These are phyloP conservation scores for Anolis sagrei DNA, from an alignment of 2,113 vertebrate species.

Conservation along the genomic window DNA sequence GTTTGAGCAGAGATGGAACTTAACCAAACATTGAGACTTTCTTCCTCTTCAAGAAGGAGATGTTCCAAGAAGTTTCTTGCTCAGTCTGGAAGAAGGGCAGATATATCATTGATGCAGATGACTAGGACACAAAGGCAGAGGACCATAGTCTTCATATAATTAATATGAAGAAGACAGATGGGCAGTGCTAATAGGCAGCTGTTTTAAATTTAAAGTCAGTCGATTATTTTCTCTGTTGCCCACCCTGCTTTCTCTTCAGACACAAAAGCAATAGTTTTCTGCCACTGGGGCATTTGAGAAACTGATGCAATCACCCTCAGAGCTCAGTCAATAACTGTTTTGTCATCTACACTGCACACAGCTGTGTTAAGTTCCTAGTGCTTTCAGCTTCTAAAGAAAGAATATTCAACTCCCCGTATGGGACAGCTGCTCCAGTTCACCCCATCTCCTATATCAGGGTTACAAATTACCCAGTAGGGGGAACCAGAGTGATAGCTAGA, in stretches of 20 bases:
- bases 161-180: constrained; percentile 45
- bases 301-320: rapidly evolving
- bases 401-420: background rate
- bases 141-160: constrained; percentile 31
- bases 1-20: rapidly evolving
- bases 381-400: constrained; percentile 1
- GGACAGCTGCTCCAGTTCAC: background rate
- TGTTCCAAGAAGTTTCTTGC: constrained; percentile 16
- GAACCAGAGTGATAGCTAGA: background rate
- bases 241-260: constrained; percentile 34
- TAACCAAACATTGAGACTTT: constrained; percentile 13
- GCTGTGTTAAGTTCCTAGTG: background rate
- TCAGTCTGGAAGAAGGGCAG: constrained; percentile 40
- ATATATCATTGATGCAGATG: constrained; percentile 47
- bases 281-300: constrained; percentile 13
- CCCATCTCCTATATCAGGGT: background rate
- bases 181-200: constrained; percentile 55
- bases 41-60: constrained; percentile 32
- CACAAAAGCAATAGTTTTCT: constrained; percentile 46
- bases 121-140: constrained; percentile 38
- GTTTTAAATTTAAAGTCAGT: constrained; percentile 63
- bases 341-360: rapidly evolving
- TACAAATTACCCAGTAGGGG: background rate
- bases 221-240: background rate
- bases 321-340: constrained; percentile 25